These are phyloP conservation scores for Octodon degus DNA, from an alignment of 2,113 vertebrate genomes.

Conservation along the genomic window DNA sequence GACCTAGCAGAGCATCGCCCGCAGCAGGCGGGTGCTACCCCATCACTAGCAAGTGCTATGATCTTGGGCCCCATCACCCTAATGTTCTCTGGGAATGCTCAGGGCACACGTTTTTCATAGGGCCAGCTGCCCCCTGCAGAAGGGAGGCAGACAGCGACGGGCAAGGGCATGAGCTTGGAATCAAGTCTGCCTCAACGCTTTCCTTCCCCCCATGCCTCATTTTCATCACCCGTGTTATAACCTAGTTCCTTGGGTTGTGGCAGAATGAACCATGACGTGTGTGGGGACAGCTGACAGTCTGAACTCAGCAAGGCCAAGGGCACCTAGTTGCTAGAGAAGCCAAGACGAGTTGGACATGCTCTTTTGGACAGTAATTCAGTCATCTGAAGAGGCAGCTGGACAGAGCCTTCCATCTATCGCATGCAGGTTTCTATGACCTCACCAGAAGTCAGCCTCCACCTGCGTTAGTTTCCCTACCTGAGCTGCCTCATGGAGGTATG, in stretches of 20 bases:
- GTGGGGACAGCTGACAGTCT: not conserved
- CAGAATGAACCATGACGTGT: not conserved
- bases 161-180: not conserved
- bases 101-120: not conserved
- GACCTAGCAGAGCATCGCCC: not conserved
- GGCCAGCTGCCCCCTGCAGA: not conserved
- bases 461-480: not conserved
- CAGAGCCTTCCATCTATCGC: not conserved
- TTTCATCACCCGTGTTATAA: not conserved
- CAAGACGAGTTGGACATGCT: no score
- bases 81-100: not conserved
- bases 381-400: no score
- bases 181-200: not conserved
- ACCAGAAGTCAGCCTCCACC: not conserved
- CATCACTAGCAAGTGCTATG: not conserved
- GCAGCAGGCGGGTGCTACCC: not conserved
- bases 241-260: not conserved
- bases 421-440: not conserved
- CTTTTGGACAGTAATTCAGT: no score
- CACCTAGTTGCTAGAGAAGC: not conserved
- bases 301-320: not conserved
- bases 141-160: not conserved
- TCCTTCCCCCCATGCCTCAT: not conserved
- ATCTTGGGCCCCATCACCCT: not conserved
- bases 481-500: not conserved